These are phyloP conservation scores for Melolontha melolontha DNA, from an alignment of 2,888 invertebrate species.

Conservation along the genomic window DNA sequence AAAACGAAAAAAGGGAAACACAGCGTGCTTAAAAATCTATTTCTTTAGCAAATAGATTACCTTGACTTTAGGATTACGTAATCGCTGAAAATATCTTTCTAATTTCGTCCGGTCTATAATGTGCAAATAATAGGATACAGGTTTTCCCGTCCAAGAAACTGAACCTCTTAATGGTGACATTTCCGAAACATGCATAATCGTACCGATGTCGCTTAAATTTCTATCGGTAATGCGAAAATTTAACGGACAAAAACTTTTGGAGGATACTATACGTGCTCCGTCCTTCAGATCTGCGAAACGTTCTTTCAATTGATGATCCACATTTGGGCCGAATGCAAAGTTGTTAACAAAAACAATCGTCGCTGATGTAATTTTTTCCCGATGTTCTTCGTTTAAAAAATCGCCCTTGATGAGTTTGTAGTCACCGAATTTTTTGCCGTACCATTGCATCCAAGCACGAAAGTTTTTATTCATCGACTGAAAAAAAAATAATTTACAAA, in stretches of 20 bases:
- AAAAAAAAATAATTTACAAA: constrained; percentile 53
- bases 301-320: constrained; percentile 96
- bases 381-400: constrained; percentile 91
- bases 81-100: constrained; percentile 95
- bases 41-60: constrained; percentile 55
- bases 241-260: constrained; percentile 98
- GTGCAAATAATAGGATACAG: constrained; percentile 98
- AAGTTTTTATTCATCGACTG: constrained; percentile 92
- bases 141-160: constrained; percentile 99
- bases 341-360: constrained; percentile 99
- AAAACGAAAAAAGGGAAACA: constrained; percentile 29
- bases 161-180: constrained; percentile 95
- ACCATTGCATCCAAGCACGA: constrained; percentile 97
- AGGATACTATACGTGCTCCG: constrained; percentile 96
- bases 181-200: constrained; percentile 98
- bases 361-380: constrained; percentile 93
- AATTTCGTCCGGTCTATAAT: constrained; percentile 97
- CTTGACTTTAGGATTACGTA: constrained; percentile 89
- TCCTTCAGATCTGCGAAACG: constrained; percentile 96
- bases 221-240: constrained; percentile 98
- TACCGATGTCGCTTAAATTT: constrained; percentile 97
- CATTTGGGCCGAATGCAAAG: constrained; percentile 98
- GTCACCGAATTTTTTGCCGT: constrained; percentile 93
- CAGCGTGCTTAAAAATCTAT: neutral
- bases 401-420: constrained; percentile 95